Evolutionary conservation across 2,888 invertebrate species (phyloP).

Genomic region (Coenonympha arcania): DNA sequence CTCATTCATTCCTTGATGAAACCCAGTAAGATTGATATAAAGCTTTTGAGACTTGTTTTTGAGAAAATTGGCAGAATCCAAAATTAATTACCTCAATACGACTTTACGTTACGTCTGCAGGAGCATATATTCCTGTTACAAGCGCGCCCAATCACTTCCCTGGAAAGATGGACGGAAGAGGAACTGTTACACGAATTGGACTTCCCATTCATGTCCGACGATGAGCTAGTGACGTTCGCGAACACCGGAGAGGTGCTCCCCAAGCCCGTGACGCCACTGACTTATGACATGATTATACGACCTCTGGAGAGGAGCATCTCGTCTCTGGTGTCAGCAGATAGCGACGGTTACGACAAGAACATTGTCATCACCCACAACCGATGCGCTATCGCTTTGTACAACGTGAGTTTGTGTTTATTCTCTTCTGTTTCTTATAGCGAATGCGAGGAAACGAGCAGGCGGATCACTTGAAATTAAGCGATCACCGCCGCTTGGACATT

Average conservation of each 20-base stretch:
- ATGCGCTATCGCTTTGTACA: slow-evolving; percentile 44
- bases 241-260: slow-evolving; percentile 84
- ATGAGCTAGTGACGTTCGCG: slow-evolving; percentile 79
- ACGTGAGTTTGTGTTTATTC: slow-evolving; percentile 41
- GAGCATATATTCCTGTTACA: slow-evolving; percentile 79
- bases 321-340: slow-evolving; percentile 29
- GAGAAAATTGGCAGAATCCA: too few species aligned
- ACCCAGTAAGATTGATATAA: too few species aligned
- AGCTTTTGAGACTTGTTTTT: too few species aligned
- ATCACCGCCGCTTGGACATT: too few species aligned
- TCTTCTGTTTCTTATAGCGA: too few species aligned
- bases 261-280: slow-evolving; percentile 74
- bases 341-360: slow-evolving; percentile 36
- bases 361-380: slow-evolving; percentile 48
- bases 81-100: too few species aligned
- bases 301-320: slow-evolving; percentile 39
- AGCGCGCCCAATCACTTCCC: slow-evolving; percentile 83
- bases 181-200: slow-evolving; percentile 87
- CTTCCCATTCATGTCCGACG: slow-evolving; percentile 76
- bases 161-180: slow-evolving; percentile 82
- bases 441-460: too few species aligned
- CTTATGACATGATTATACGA: slow-evolving; percentile 50
- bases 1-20: too few species aligned
- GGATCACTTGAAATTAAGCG: too few species aligned
- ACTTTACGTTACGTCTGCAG: slow-evolving; percentile 53